Evolutionary conservation across 2,888 invertebrate species (phyloP).

Genomic region (Stenurella melanura): DNA sequence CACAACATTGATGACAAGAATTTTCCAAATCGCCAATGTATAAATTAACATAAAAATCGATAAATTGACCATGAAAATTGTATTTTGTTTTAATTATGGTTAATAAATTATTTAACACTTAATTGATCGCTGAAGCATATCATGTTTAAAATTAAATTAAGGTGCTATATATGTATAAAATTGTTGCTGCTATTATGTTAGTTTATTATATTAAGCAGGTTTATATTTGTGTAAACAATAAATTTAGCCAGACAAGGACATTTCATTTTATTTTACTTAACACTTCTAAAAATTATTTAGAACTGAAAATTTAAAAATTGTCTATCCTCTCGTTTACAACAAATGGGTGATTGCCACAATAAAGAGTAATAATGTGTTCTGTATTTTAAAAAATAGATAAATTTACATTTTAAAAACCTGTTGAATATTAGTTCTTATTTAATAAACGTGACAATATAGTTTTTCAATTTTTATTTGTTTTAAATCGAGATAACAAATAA

Average conservation of each 20-base stretch:
- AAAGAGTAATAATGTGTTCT: too few species aligned
- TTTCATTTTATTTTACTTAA: slow-evolving; percentile 4
- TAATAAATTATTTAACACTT: slow-evolving; percentile 11
- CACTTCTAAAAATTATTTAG: too few species aligned
- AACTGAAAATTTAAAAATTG: neutral
- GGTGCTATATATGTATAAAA: slow-evolving; percentile 14
- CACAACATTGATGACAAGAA: neutral
- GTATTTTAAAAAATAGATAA: too few species aligned
- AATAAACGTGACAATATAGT: too few species aligned
- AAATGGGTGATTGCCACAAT: too few species aligned
- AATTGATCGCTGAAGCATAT: slow-evolving; percentile 20
- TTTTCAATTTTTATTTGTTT: too few species aligned
- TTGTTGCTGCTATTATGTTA: slow-evolving; percentile 7
- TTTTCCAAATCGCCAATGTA: neutral
- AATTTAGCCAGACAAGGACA: slow-evolving; percentile 26
- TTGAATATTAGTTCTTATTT: too few species aligned
- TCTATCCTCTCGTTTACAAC: too few species aligned
- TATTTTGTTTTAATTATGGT: slow-evolving; percentile 14
- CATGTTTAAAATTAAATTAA: slow-evolving; percentile 26
- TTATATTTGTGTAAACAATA: slow-evolving; percentile 21
- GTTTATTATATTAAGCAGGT: neutral
- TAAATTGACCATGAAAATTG: slow-evolving; percentile 27
- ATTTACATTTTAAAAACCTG: too few species aligned
- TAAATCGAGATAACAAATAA: too few species aligned
- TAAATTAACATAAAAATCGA: slow-evolving; percentile 19